Base-by-base conservation (phyloP, 1,140 invertebrate genomes). In the Dendroctonus valens region DNA sequence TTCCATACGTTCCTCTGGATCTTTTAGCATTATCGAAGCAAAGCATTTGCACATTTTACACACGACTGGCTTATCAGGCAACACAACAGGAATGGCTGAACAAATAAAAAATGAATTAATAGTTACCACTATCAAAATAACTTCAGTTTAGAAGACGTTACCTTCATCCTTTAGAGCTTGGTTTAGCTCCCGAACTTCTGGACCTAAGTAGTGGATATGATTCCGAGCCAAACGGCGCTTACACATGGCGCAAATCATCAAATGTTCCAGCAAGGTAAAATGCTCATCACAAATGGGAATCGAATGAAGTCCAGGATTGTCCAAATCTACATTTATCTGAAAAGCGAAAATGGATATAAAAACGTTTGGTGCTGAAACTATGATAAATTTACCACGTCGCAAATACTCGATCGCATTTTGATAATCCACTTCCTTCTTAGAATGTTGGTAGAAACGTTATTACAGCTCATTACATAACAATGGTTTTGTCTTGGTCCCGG, bases 41-140 rank as follows among this genome's bases (percentile, higher is more conserved):
- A 89, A 92, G 73, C 89, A 89, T 64, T 88, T 85, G 71, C 91
- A 93, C 5, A 89, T 76, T 78, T 92, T 92, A 77, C 91, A 93
- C 8, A 92, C 84, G 68, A 90, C 85, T 0, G 86, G 83, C 70
- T 81, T 82, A 57, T 82, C 81, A 41, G 79, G 75, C 44, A 89
- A 69, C 40, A 81, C 79, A n/a, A 89, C 85, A 0, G 89, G 89
- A 9, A 92, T 83, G 6, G 62, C 65, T 67, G 11, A 26, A 26
- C 26, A 3, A 26, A 26, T 26, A 26, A 42, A 59, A 65, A 51
- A 49, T 7, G 51, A 49, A 50, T 41, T 7, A 41, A 41, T 11
- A 8, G 7, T 11, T 41, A 39, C 7, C 26, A 41, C 8, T 41
- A 55, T 39, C 39, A 5, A 55, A 11, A 46, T 46, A 46, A 9